Evolutionary conservation across 1,140 invertebrate species (phyloP).

Genomic region (Pachypeltis micranthus): DNA sequence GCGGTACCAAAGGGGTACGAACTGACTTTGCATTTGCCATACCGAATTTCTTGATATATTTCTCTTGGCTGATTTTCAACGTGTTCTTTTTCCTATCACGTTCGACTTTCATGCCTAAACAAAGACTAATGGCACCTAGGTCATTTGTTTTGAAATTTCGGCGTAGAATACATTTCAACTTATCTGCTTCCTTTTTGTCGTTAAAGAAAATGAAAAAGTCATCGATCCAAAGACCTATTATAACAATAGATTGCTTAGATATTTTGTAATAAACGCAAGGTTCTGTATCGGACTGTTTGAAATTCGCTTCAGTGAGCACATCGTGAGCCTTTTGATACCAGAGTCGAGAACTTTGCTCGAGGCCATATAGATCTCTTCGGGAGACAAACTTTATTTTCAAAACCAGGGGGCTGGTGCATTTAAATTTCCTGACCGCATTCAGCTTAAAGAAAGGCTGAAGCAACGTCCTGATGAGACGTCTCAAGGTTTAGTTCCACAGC

Average conservation of each 20-base stretch:
- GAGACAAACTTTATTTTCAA: neutral
- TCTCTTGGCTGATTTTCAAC: neutral
- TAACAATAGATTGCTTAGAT: neutral
- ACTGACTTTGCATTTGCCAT: neutral
- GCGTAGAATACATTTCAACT: neutral
- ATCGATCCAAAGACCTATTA: neutral
- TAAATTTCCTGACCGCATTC: neutral
- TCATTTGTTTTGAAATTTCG: neutral
- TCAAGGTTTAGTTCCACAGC: neutral
- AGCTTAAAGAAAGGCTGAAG: neutral
- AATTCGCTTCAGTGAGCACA: neutral
- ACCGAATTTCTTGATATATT: neutral
- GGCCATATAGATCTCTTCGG: neutral
- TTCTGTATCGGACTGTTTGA: neutral
- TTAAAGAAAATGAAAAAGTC: neutral
- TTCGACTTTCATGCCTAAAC: neutral
- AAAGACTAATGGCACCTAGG: neutral
- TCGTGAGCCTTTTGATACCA: neutral
- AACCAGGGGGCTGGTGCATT: neutral
- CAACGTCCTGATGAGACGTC: neutral
- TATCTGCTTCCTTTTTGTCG: neutral
- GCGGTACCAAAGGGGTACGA: neutral
- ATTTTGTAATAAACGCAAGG: neutral
- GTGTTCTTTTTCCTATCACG: neutral
- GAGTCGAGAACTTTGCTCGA: neutral